A percentile compares a stretch with the other conserved stretches of the same genome.
Evolutionary conservation across 2,888 invertebrate species (phyloP).

Genomic region (Drosophila histrio): DNA sequence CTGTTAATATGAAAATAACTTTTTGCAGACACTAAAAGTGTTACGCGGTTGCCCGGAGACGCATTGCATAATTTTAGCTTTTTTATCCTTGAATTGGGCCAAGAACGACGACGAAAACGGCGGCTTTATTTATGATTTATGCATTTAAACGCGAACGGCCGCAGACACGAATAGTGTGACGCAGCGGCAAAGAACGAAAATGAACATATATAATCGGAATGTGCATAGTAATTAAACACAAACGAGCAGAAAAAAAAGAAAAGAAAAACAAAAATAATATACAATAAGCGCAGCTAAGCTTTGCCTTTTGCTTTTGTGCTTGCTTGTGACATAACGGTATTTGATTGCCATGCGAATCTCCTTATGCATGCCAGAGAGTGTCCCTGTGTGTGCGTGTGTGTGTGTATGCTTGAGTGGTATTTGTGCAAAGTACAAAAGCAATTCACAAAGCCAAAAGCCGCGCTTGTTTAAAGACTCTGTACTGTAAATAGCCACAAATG

Average conservation of each 20-base stretch:
- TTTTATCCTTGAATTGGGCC: constrained; percentile 24
- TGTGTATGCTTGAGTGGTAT: constrained; percentile 9
- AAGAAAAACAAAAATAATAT: constrained; percentile 51
- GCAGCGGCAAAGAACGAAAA: constrained; percentile 22
- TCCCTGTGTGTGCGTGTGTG: constrained; percentile 11
- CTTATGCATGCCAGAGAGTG: constrained; percentile 7
- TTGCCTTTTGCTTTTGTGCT: constrained; percentile 27
- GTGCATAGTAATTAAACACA: constrained; percentile 53
- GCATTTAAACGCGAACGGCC: constrained; percentile 18
- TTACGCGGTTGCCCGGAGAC: constrained; percentile 40
- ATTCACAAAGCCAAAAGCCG: constrained; percentile 25
- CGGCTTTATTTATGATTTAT: constrained; percentile 17
- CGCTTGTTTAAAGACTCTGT: too few relatives aligned
- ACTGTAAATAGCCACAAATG: too few relatives aligned
- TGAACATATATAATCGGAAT: constrained; percentile 45
- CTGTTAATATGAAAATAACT: constrained; percentile 9
- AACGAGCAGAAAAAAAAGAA: constrained; percentile 19
- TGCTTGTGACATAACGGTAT: constrained; percentile 69
- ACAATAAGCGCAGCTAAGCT: constrained; percentile 56
- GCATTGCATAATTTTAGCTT: constrained; percentile 52
- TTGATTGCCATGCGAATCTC: constrained; percentile 28
- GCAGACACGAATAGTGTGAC: constrained; percentile 12
- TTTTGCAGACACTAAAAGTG: constrained; percentile 9
- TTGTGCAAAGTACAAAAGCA: constrained; percentile 14
- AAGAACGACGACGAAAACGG: neutral